These are phyloP conservation scores for Sterna hirundo DNA, from an alignment of 2,113 vertebrate species.

Conservation along the genomic window DNA sequence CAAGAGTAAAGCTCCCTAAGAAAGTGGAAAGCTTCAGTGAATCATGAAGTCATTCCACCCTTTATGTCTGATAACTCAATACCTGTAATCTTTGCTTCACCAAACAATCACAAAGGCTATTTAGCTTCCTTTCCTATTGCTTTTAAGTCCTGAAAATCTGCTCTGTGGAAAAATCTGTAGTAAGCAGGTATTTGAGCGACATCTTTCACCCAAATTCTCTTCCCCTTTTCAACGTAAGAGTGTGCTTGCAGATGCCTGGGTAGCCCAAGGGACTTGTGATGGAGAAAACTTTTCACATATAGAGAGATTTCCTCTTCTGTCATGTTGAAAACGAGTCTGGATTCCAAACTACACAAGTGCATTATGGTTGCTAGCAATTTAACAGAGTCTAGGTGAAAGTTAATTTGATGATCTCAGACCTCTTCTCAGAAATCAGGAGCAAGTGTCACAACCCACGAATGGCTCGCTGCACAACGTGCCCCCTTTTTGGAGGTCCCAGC, in stretches of 20 bases:
- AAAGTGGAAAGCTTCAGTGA: not conserved
- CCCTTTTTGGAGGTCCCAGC: not conserved
- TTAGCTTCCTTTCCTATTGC: not conserved
- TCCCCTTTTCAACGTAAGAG: not conserved
- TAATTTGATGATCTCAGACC: not conserved
- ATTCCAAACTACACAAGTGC: not conserved
- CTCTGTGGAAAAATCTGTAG: not conserved
- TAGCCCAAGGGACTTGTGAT: not conserved
- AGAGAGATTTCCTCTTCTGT: not conserved
- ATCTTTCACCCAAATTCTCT: not conserved
- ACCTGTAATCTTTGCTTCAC: not conserved
- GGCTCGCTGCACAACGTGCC: rapidly evolving
- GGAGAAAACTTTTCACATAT: not conserved
- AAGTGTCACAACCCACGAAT: not conserved
- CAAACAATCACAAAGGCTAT: not conserved
- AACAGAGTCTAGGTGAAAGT: not conserved
- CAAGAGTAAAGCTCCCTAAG: not conserved
- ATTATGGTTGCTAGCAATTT: not conserved
- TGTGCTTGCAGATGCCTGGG: not conserved
- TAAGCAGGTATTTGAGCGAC: not conserved
- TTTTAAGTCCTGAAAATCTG: not conserved
- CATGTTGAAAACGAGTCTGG: not conserved
- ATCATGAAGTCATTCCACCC: not conserved
- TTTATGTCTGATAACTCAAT: not conserved
- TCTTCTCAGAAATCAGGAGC: not conserved